Conservation (phyloP, 1,140 invertebrate genomes). For the Zaprionus davidi region DNA sequence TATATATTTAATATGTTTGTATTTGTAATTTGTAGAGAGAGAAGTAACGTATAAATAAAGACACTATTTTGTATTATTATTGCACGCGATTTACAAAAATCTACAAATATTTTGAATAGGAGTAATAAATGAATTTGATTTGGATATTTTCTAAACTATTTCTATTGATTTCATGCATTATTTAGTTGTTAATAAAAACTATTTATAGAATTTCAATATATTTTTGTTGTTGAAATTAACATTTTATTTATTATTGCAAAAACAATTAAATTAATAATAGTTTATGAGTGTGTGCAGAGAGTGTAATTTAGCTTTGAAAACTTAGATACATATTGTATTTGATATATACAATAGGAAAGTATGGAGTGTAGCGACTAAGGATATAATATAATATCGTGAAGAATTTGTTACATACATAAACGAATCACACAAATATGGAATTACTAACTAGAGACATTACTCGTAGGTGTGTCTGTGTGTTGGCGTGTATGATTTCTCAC, state of each 20-base stretch:
- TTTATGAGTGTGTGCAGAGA: background rate
- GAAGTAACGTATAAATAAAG: conserved; percentile 48
- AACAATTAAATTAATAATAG: conserved; percentile 59
- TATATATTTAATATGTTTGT: conserved; percentile 43
- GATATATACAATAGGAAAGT: conserved; percentile 65
- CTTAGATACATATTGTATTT: conserved; percentile 20
- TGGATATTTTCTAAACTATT: conserved; percentile 4
- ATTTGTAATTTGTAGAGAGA: conserved; percentile 37
- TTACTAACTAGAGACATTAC: conserved; percentile 56
- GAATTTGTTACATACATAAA: conserved; percentile 24
- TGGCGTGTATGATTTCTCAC: conserved; percentile 4
- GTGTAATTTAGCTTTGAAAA: background rate
- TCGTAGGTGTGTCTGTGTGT: conserved; percentile 6
- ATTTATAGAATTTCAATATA: background rate
- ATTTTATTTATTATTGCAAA: conserved; percentile 59
- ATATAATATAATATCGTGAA: conserved; percentile 35
- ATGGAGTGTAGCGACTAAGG: conserved; percentile 48
- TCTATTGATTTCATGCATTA: conserved; percentile 2
- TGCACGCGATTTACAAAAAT: conserved; percentile 17
- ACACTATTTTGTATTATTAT: conserved; percentile 58
- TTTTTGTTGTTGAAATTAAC: conserved; percentile 19
- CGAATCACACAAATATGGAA: conserved; percentile 66
- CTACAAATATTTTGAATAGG: conserved; percentile 6
- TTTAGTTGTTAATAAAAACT: background rate
- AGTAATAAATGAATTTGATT: background rate